phyloP scores from a whole-genome alignment of 2,797 vertebrate genomes.

The Heliangelus exortis region DNA sequence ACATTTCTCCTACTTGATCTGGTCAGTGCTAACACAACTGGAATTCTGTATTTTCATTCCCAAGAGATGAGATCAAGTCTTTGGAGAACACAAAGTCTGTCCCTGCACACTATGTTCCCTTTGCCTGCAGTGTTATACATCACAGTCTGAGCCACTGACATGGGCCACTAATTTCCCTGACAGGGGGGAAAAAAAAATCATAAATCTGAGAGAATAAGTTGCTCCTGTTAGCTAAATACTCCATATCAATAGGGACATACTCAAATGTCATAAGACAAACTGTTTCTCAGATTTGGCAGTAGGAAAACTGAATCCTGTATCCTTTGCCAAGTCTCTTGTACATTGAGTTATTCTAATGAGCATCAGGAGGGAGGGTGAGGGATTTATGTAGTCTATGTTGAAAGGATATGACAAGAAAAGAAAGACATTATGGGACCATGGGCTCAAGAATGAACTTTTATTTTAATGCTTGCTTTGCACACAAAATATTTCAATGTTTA shows the following conservation, averaged over 20 bases:
- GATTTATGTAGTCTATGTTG: background rate
- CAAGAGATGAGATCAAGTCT: background rate
- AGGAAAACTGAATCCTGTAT: background rate
- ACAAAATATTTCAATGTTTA: background rate
- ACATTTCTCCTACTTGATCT: conserved; percentile 5
- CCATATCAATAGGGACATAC: background rate
- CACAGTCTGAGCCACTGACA: background rate
- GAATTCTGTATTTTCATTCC: background rate
- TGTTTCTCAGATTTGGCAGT: background rate
- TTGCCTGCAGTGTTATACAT: background rate
- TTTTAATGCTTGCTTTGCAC: background rate
- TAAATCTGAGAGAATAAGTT: background rate
- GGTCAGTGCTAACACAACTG: background rate
- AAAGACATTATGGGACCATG: background rate
- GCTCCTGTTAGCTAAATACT: background rate
- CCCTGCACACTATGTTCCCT: background rate
- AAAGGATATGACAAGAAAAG: background rate
- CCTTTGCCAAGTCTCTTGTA: background rate
- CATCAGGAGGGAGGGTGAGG: background rate
- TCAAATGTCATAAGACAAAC: background rate
- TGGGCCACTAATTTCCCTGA: background rate
- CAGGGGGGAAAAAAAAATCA: background rate
- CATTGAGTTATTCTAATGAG: background rate
- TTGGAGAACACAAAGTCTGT: background rate
- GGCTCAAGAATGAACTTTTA: background rate